Evolutionary conservation across 2,797 vertebrate genomes (phyloP), one percentile per base, ranked within the genome.

Genomic region (Channa striata): DNA sequence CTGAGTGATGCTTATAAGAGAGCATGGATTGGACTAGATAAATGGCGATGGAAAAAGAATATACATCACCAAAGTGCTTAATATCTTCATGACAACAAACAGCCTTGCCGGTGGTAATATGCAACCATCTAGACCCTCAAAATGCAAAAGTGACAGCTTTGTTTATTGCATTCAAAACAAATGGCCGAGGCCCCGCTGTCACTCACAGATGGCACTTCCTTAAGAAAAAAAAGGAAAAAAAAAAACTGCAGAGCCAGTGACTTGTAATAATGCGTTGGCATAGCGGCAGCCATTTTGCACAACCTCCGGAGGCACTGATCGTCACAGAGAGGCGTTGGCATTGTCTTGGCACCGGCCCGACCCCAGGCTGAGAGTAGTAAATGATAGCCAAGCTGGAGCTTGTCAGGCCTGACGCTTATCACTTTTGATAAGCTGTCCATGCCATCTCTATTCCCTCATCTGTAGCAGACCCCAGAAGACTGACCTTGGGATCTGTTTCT

Each of bases 361-460:
- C 93, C 91, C 61, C 80, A 57, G 92, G 93, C 88, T 70, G 71
- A 50, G 89, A 92, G 94, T 84, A 93, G 94, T 87, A 90, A 90
- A 79, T 65, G 89, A 93, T 92, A 92, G 87, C 87, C 75, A 78
- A 82, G 83, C 86, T 91, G 91, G 86, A 93, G 86, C 87, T 84
- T 91, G 90, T 96, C 94, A 95, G 90, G 90, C 90, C 90, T 90
- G 81, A 91, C 75, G 77, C 91, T 95, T 93, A 95, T 95, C 90
- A 93, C 74, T 94, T 93, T 87, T 94, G 96, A 96, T 94, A 94
- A n/a, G 95, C 93, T 95, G 94, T 94, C 95, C 92, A 92, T 93
- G 66, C 90, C 92, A 72, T 78, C 82, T 67, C 79, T 60, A 63
- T 19, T 68, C 79, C 53, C 74, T 74, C 23, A 43, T 83, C 72